These are phyloP conservation scores for Parascotia fuliginaria DNA, from an alignment of 2,888 invertebrate species.

Conservation along the genomic window DNA sequence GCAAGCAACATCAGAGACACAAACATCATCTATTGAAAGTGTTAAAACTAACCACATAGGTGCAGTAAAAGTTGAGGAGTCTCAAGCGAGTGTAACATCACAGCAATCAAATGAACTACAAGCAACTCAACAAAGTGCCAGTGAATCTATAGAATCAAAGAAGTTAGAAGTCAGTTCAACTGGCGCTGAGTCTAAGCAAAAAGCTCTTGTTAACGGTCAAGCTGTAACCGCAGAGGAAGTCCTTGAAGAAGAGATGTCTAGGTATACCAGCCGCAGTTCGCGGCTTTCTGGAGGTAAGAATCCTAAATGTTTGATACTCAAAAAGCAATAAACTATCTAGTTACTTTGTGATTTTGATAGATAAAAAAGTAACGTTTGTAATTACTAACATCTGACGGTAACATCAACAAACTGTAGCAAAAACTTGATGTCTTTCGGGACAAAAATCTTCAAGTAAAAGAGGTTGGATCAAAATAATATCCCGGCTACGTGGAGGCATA, in stretches of 20 bases:
- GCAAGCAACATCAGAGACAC: constrained; percentile 3
- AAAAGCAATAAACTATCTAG: no score
- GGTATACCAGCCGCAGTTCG: constrained; percentile 87
- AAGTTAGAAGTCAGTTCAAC: constrained; percentile 42
- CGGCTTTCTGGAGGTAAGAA: constrained; percentile 86
- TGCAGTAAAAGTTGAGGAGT: constrained; percentile 12
- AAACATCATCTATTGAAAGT: constrained; percentile 32
- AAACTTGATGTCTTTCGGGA: constrained; percentile 20
- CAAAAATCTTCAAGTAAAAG: constrained; percentile 42
- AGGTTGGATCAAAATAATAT: constrained; percentile 61
- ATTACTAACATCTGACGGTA: no score
- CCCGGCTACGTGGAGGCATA: constrained; percentile 52
- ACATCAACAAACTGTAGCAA: constrained; percentile 22
- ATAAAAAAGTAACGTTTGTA: no score
- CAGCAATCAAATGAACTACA: constrained; percentile 34
- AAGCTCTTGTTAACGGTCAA: constrained; percentile 62
- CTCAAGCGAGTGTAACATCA: constrained; percentile 15
- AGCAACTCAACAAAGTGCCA: constrained; percentile 35
- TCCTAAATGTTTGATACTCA: background rate
- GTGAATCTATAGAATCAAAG: constrained; percentile 40
- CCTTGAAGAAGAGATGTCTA: constrained; percentile 82
- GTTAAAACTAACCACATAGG: background rate
- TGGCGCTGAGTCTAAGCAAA: constrained; percentile 45
- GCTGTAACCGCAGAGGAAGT: constrained; percentile 71
- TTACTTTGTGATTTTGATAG: no score